phyloP scores from a whole-genome alignment of 2,113 vertebrate genomes.

The Seriola aureovittata region DNA sequence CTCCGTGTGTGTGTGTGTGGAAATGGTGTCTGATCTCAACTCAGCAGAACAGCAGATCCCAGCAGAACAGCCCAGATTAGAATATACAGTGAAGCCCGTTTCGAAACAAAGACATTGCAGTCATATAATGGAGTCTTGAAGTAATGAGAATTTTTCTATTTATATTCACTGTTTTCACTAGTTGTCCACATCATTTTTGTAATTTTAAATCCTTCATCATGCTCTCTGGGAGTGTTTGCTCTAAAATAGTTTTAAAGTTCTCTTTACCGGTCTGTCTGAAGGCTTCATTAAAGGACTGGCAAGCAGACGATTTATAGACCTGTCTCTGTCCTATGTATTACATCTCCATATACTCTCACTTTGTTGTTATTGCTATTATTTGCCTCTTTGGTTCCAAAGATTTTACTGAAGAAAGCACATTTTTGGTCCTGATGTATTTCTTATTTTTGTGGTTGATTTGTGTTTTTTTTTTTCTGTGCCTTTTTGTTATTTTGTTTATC shows the following conservation, averaged over 20 bases:
- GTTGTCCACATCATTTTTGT: constrained; percentile 32
- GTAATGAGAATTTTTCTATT: constrained; percentile 43
- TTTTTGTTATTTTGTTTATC: constrained; percentile 48
- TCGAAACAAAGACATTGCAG: constrained; percentile 1
- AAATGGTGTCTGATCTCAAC: constrained; percentile 30
- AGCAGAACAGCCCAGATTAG: constrained; percentile 23
- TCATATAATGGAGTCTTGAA: constrained; percentile 15
- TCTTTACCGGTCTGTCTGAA: constrained; percentile 34
- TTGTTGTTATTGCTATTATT: constrained; percentile 69
- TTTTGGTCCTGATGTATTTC: constrained; percentile 71
- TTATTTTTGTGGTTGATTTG: constrained; percentile 54
- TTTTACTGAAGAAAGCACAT: constrained; percentile 79
- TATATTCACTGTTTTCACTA: constrained; percentile 35
- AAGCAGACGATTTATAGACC: constrained; percentile 34
- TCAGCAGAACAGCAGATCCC: constrained; percentile 36
- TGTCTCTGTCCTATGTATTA: constrained; percentile 58
- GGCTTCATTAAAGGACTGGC: constrained; percentile 24
- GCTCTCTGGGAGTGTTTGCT: constrained; percentile 54
- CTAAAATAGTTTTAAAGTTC: constrained; percentile 35
- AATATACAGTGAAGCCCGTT: constrained; percentile 1
- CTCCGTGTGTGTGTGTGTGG: neutral
- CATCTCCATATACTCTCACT: constrained; percentile 70
- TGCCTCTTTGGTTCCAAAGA: constrained; percentile 84
- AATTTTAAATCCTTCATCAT: constrained; percentile 37
- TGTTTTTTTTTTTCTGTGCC: constrained; percentile 22